These are phyloP conservation scores for Nomada fabriciana DNA, from an alignment of 2,888 invertebrate species.

Conservation along the genomic window DNA sequence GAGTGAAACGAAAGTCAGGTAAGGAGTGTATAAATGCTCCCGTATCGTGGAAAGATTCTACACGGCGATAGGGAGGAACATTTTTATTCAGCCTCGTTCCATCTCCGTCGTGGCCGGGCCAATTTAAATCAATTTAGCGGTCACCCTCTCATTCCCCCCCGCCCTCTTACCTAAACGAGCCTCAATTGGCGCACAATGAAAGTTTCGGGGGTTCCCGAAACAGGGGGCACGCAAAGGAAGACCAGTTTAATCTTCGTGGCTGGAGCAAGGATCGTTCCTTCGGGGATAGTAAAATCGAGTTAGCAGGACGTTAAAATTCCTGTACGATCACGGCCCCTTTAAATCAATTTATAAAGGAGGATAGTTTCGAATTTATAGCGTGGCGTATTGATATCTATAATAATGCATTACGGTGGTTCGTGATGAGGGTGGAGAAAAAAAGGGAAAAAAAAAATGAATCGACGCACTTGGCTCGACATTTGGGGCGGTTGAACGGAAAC, in stretches of 20 bases:
- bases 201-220: slow-evolving; percentile 62
- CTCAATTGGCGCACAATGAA: slow-evolving; percentile 82
- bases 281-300: slow-evolving; percentile 8
- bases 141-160: slow-evolving; percentile 54
- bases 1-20: slow-evolving; percentile 74
- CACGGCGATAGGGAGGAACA: slow-evolving; percentile 54
- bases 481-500: background rate
- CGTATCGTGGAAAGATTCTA: slow-evolving; percentile 80
- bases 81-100: slow-evolving; percentile 27
- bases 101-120: slow-evolving; percentile 62
- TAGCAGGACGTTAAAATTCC: slow-evolving; percentile 20
- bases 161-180: slow-evolving; percentile 78
- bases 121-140: slow-evolving; percentile 83
- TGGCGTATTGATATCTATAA: too few species aligned
- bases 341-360: background rate
- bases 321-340: background rate
- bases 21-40: slow-evolving; percentile 81
- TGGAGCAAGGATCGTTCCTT: slow-evolving; percentile 49
- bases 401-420: too few species aligned
- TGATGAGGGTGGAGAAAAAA: too few species aligned
- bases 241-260: slow-evolving; percentile 67
- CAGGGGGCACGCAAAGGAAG: slow-evolving; percentile 33
- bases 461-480: background rate
- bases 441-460: background rate
- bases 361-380: background rate